Conservation (phyloP, 2,113 vertebrate genomes). For the Montifringilla adamsi region DNA sequence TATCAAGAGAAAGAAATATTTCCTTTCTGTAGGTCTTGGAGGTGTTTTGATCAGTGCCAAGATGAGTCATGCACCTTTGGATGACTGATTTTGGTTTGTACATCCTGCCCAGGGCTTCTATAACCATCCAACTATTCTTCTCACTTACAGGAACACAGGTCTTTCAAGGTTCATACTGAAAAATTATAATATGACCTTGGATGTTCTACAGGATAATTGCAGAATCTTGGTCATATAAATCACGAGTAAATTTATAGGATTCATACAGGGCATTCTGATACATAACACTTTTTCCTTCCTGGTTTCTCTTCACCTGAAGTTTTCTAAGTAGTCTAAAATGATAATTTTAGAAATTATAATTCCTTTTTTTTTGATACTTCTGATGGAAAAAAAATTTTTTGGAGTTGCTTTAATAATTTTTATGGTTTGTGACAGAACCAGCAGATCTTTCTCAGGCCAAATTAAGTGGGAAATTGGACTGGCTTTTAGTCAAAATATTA, state of each 20-base stretch:
- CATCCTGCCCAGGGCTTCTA: neutral
- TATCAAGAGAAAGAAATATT: neutral
- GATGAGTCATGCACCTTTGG: neutral
- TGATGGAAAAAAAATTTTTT: neutral
- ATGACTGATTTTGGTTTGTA: neutral
- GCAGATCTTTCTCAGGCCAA: neutral
- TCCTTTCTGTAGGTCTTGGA: neutral
- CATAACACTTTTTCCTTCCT: neutral
- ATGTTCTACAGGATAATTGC: neutral
- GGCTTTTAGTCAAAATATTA: neutral
- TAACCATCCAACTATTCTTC: neutral
- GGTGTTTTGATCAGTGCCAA: neutral
- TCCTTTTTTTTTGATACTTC: neutral
- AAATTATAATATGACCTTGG: neutral
- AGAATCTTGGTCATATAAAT: neutral
- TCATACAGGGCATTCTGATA: neutral
- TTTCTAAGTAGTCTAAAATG: neutral
- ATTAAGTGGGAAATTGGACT: neutral
- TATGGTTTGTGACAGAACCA: neutral
- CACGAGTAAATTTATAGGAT: neutral
- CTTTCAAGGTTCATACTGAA: neutral
- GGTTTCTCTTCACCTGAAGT: neutral
- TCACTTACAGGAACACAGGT: neutral
- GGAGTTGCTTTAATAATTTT: neutral
- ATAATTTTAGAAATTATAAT: neutral